These are phyloP conservation scores for Clarias pachynema DNA, from an alignment of 2,797 vertebrate species.

Conservation along the genomic window DNA sequence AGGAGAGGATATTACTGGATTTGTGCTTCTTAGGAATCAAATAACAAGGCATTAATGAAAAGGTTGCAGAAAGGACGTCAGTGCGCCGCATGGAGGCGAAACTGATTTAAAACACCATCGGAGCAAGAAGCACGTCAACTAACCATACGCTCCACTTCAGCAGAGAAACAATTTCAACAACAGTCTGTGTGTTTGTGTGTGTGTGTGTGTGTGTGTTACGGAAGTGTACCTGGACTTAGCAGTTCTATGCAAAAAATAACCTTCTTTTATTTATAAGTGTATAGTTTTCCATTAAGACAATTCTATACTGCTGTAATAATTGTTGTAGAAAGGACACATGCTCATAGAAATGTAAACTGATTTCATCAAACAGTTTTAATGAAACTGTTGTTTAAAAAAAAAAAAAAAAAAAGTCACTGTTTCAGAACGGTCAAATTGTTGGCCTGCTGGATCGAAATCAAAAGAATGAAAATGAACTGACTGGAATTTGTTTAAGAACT, in stretches of 20 bases:
- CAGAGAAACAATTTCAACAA: not conserved
- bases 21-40: slow-evolving; percentile 15
- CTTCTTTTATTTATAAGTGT: not conserved
- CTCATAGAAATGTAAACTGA: not conserved
- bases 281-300: not conserved
- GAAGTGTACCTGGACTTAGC: not conserved
- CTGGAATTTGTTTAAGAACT: too few relatives aligned
- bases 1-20: slow-evolving; percentile 17
- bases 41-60: slow-evolving; percentile 14
- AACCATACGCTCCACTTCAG: not conserved
- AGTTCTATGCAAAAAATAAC: not conserved
- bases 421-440: too few relatives aligned
- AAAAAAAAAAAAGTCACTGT: too few relatives aligned
- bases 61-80: slow-evolving; percentile 9
- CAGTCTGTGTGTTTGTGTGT: not conserved
- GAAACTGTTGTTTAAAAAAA: too few relatives aligned
- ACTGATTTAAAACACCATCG: slow-evolving; percentile 10
- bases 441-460: too few relatives aligned
- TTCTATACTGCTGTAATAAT: not conserved
- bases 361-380: not conserved
- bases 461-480: too few relatives aligned
- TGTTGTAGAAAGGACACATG: not conserved
- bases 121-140: not conserved
- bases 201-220: not conserved
- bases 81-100: not conserved